Percentiles rank a stretch among this genome's conserved stretches.
Evolutionary conservation across 2,888 invertebrate species (phyloP).

Genomic region (Lithophane socia): DNA sequence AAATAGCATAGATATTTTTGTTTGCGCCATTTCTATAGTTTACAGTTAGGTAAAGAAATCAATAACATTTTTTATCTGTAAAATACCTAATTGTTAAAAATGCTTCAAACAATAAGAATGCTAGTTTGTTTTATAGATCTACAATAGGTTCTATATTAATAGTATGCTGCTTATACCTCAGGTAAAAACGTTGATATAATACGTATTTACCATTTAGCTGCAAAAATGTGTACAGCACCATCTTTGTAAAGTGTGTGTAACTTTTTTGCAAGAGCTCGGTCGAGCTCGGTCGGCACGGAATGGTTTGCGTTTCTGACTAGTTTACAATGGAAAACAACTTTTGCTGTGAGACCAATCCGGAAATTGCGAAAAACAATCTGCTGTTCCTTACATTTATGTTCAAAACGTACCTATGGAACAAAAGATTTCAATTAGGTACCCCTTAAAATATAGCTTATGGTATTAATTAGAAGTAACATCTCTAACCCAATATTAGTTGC

Average conservation of each 20-base stretch:
- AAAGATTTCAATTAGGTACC: no score
- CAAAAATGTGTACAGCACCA: slow-evolving; percentile 41
- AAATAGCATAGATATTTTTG: neutral
- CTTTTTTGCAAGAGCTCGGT: slow-evolving; percentile 2
- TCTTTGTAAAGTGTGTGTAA: slow-evolving; percentile 25
- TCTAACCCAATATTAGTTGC: no score
- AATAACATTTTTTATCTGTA: neutral
- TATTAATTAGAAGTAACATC: no score
- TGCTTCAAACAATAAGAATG: neutral
- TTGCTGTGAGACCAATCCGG: neutral
- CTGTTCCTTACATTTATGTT: no score
- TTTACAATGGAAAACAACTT: neutral
- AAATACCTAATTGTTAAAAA: no score
- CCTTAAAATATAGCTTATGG: no score
- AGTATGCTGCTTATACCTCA: neutral
- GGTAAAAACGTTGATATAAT: neutral
- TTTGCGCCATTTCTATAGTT: neutral
- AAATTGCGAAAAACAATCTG: neutral
- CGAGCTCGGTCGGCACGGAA: neutral
- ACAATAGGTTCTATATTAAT: neutral
- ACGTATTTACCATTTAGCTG: neutral
- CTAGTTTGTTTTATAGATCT: neutral
- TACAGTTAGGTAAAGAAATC: neutral
- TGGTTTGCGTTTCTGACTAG: neutral
- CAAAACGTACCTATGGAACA: no score